Base-by-base conservation (phyloP, 2,888 invertebrate species). In the Ditylenchus weischeri region DNA sequence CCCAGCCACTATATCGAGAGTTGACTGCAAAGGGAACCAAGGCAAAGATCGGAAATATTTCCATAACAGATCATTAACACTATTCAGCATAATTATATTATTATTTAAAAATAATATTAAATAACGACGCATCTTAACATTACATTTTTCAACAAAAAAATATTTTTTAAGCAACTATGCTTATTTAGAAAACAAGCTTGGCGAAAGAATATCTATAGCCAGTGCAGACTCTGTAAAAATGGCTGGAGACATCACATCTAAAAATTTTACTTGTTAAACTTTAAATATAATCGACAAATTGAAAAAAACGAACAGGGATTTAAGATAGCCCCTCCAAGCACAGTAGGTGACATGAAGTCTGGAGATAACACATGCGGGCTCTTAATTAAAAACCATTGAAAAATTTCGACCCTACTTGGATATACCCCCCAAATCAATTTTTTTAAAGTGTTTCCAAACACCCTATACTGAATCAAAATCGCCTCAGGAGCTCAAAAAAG, bases 291-390 rank as follows among this genome's bases (percentile, higher is more conserved):
- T 15, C 5, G 8, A 11, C 1, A 23, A 54, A 18, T 54, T 11
- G 2, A 43, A 15, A 43, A 43, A 43, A 54, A 21, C 29, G 13
- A 23, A 54, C 54, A 69, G 0, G 69, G 69, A 38, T 67, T 69
- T 29, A 70, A n/a, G 49, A 70, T 61, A 13, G 70, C 62, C 11
- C 70, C 77, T 35, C 75, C 75, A 13, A 78, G 68, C 35, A 78
- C 68, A 5, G 77, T 77, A 11, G 75, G 76, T 3, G 75, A 75
- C 13, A 77, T 48, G 19, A 77, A 72, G 61, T 76, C 76, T 5
- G 76, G 76, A 50, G 73, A 74, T 8, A 76, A 69, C 47, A 76
- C 73, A 66, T 69, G 69, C 15, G 69, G 69, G n/a, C 59, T 59
- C 59, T 59, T 1, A 59, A 59, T 23, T 54, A 15, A 7, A 18